Evolutionary conservation across 2,113 vertebrate species (phyloP).

Genomic region (Leptodactylus fuscus): DNA sequence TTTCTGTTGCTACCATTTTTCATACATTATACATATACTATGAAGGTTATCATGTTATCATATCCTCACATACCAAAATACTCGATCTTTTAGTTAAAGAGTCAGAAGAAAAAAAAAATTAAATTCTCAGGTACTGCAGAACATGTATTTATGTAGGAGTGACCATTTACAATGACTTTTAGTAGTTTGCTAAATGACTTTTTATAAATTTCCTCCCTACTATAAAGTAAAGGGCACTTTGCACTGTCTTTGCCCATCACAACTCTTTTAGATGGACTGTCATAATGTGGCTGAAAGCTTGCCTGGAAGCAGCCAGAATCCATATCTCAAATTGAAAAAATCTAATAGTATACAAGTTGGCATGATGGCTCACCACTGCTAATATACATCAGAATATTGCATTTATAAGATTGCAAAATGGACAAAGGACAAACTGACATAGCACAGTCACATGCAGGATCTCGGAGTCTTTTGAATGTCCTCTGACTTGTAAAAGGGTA

Average conservation of each 20-base stretch:
- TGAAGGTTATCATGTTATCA: too few species aligned
- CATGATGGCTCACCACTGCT: neutral
- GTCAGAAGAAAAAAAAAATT: too few species aligned
- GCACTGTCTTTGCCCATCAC: conserved; percentile 9
- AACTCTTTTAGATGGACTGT: neutral
- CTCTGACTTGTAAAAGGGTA: neutral
- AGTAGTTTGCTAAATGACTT: neutral
- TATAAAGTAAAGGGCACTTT: conserved; percentile 1
- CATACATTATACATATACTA: too few species aligned
- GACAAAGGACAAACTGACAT: neutral
- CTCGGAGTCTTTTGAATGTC: neutral
- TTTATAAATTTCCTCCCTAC: neutral
- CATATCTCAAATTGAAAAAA: conserved; percentile 18
- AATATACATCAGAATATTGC: neutral
- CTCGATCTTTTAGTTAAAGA: too few species aligned
- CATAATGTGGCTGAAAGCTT: conserved; percentile 3
- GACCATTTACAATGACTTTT: neutral
- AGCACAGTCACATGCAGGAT: too few species aligned
- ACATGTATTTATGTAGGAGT: neutral
- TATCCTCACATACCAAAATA: too few species aligned
- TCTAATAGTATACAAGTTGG: conserved; percentile 23
- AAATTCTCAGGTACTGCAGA: too few species aligned
- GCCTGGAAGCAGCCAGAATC: neutral
- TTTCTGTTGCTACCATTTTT: too few species aligned
- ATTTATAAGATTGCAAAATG: neutral